Conservation (phyloP, 2,797 vertebrate species). For the Crax fasciolata region DNA sequence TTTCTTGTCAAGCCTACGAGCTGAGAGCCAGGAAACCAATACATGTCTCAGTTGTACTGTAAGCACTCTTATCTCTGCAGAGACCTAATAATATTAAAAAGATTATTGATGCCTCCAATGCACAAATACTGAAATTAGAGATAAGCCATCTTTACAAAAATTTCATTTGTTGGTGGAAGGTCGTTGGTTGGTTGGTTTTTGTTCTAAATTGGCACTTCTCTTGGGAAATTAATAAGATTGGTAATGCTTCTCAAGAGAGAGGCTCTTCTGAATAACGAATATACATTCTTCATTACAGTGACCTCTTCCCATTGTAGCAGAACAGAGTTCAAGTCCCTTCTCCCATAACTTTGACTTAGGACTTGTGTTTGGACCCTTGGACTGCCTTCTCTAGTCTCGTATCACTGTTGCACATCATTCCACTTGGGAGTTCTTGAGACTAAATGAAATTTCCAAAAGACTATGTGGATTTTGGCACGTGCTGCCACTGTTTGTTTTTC, state of each 20-base stretch:
- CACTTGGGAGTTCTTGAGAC: neutral
- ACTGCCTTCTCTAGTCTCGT: neutral
- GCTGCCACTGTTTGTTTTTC: neutral
- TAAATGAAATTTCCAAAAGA: neutral
- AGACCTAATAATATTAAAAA: neutral
- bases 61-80: neutral
- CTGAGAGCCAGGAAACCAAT: neutral
- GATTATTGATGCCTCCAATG: neutral
- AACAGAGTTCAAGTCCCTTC: neutral
- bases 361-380: neutral
- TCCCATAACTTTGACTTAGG: neutral
- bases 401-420: neutral
- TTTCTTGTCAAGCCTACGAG: neutral
- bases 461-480: neutral
- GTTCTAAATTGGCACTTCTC: neutral
- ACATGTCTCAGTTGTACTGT: neutral
- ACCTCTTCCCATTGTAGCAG: neutral
- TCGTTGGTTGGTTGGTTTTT: neutral
- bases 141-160: neutral
- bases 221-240: slow-evolving; percentile 31
- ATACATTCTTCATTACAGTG: neutral
- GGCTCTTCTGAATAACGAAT: neutral
- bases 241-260: neutral
- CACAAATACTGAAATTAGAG: neutral
- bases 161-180: neutral